Percentiles rank a stretch among this genome's conserved stretches.
Evolutionary conservation across 2,888 invertebrate species (phyloP).

Genomic region (Argyresthia albistria): DNA sequence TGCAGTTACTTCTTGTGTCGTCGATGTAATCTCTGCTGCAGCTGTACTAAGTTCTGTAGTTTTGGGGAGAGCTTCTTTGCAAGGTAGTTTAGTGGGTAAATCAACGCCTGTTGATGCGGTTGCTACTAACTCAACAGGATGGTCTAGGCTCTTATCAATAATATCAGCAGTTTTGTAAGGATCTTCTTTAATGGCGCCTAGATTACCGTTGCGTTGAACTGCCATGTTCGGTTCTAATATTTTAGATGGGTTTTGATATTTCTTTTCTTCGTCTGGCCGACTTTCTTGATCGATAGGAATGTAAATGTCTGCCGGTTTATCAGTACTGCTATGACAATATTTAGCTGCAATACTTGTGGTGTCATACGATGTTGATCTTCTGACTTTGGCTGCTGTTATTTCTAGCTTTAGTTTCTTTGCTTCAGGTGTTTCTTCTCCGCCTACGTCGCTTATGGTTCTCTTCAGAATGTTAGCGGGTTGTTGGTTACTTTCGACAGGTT

Average conservation of each 20-base stretch:
- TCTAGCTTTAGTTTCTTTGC: conserved; percentile 51
- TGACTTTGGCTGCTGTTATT: conserved; percentile 55
- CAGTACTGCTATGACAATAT: conserved; percentile 11
- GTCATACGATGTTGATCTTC: conserved; percentile 58
- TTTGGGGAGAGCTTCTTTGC: neutral
- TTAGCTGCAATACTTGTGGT: conserved; percentile 39
- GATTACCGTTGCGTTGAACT: conserved; percentile 11
- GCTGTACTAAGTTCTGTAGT: conserved; percentile 10
- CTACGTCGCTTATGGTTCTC: conserved; percentile 59
- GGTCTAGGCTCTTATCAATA: too few relatives aligned
- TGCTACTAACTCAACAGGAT: too few relatives aligned
- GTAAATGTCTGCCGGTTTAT: neutral
- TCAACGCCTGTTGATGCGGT: too few relatives aligned
- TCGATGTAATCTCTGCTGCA: conserved; percentile 8
- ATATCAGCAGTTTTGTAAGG: neutral
- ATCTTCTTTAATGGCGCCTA: conserved; percentile 22
- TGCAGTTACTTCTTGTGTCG: conserved; percentile 13
- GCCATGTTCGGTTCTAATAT: neutral
- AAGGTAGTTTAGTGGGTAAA: neutral
- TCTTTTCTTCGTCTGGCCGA: too few relatives aligned
- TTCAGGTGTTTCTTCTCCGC: conserved; percentile 55
- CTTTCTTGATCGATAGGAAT: too few relatives aligned
- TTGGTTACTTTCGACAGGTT: conserved; percentile 17
- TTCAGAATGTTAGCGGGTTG: conserved; percentile 62
- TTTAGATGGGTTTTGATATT: too few relatives aligned